Percentiles rank a stretch among this genome's conserved stretches.
Evolutionary conservation across 92 coral and sea anemone species (phyloP).

Genomic region (Epizoanthus rinbou): DNA sequence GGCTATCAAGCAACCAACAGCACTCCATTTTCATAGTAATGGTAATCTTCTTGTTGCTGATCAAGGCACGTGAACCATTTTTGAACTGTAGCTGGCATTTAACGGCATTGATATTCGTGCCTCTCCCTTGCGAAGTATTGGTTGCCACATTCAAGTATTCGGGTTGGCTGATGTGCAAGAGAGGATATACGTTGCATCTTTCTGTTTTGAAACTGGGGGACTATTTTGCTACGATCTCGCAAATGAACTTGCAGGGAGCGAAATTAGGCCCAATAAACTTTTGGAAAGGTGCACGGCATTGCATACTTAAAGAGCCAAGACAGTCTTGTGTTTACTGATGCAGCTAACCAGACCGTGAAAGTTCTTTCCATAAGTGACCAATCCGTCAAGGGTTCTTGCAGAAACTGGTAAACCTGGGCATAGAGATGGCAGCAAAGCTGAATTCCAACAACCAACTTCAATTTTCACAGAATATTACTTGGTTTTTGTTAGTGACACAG

Average conservation of each 20-base stretch:
- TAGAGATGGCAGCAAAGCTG: constrained; percentile 28
- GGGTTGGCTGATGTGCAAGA: constrained; percentile 1
- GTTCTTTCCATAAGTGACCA: not conserved
- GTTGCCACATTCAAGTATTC: constrained; percentile 25
- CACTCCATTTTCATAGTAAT: constrained; percentile 26
- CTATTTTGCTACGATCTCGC: not conserved
- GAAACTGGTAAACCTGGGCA: constrained; percentile 17
- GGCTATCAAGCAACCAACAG: constrained; percentile 30
- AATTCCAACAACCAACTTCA: constrained; percentile 43
- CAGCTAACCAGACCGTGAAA: constrained; percentile 11
- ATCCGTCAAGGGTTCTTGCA: not conserved
- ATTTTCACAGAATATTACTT: constrained; percentile 18
- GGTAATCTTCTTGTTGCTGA: constrained; percentile 16
- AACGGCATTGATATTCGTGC: constrained; percentile 29
- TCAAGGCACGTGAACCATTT: not conserved
- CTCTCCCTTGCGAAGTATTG: constrained; percentile 14
- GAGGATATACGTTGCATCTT: constrained; percentile 3
- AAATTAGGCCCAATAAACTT: not conserved
- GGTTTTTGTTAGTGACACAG: constrained; percentile 37
- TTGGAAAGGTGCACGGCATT: constrained; percentile 13
- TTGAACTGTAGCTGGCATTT: constrained; percentile 15
- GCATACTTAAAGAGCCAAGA: constrained; percentile 21
- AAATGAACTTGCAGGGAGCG: not conserved
- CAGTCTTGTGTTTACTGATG: constrained; percentile 5
- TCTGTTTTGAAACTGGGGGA: not conserved